Evolutionary conservation across 2,888 invertebrate genomes (phyloP).

Genomic region (Alcis repandata): DNA sequence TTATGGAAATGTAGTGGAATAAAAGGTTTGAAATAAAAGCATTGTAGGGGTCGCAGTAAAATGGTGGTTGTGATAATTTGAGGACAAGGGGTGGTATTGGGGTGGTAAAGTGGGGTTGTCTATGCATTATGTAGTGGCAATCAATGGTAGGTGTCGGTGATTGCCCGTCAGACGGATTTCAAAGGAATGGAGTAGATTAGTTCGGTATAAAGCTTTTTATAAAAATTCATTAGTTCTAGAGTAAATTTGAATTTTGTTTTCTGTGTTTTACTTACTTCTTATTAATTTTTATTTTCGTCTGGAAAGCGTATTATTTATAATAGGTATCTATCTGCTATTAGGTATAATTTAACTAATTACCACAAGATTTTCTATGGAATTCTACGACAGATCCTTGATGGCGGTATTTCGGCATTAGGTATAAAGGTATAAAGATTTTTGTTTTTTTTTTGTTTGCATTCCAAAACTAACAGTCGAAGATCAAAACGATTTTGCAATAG

Average conservation of each 20-base stretch:
- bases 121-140: conserved; percentile 84
- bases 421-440: too few relatives aligned
- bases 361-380: too few relatives aligned
- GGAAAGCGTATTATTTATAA: too few relatives aligned
- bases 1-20: conserved; percentile 3
- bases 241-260: neutral
- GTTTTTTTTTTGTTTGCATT: too few relatives aligned
- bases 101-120: conserved; percentile 58
- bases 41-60: conserved; percentile 48
- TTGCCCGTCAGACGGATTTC: conserved; percentile 64
- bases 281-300: too few relatives aligned
- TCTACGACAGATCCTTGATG: too few relatives aligned
- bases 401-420: too few relatives aligned
- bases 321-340: too few relatives aligned
- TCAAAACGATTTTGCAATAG: too few relatives aligned
- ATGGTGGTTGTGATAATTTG: conserved; percentile 66
- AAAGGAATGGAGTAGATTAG: conserved; percentile 55
- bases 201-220: neutral
- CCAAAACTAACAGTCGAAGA: too few relatives aligned
- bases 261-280: too few relatives aligned
- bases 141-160: conserved; percentile 82
- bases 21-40: conserved; percentile 9
- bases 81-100: conserved; percentile 54
- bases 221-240: neutral
- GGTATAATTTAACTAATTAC: too few relatives aligned